Evolutionary conservation across 1,140 invertebrate species (phyloP).

Genomic region (Drosophila orena): DNA sequence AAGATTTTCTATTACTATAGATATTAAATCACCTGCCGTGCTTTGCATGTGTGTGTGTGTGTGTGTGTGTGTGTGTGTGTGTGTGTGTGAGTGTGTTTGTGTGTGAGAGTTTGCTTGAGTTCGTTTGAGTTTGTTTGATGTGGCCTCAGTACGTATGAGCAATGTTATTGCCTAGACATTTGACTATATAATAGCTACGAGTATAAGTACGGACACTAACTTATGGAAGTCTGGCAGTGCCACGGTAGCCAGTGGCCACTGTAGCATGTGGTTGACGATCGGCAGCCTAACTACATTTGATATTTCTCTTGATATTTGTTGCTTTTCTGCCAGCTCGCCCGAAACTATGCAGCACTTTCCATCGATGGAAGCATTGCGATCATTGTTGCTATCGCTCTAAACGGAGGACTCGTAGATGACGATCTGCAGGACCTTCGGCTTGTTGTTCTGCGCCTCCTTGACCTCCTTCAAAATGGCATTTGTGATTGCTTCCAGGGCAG

Average conservation of each 20-base stretch:
- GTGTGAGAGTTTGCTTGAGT: background rate
- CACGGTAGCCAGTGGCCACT: constrained; percentile 28
- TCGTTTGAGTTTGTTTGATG: background rate
- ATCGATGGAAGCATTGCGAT: constrained; percentile 27
- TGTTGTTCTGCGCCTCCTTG: constrained; percentile 84
- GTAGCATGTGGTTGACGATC: constrained; percentile 19
- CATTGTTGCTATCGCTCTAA: background rate
- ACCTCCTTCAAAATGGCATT: constrained; percentile 88
- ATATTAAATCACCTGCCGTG: constrained; percentile 10
- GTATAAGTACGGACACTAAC: constrained; percentile 45
- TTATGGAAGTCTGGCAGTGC: constrained; percentile 60
- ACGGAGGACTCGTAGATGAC: constrained; percentile 94
- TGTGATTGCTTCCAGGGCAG: constrained; percentile 90
- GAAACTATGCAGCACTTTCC: constrained; percentile 33
- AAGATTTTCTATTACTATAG: constrained; percentile 21
- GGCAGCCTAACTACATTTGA: constrained; percentile 57
- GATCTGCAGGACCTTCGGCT: constrained; percentile 90
- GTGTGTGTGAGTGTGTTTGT: background rate
- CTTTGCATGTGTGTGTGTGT: constrained; percentile 9
- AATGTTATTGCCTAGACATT: constrained; percentile 73
- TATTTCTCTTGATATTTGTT: constrained; percentile 41
- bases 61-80: background rate
- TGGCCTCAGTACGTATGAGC: constrained; percentile 72
- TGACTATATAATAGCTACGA: constrained; percentile 59
- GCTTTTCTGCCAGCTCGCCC: constrained; percentile 9